Evolutionary conservation across 2,113 vertebrate genomes (phyloP).

Genomic region (Ochotona princeps): DNA sequence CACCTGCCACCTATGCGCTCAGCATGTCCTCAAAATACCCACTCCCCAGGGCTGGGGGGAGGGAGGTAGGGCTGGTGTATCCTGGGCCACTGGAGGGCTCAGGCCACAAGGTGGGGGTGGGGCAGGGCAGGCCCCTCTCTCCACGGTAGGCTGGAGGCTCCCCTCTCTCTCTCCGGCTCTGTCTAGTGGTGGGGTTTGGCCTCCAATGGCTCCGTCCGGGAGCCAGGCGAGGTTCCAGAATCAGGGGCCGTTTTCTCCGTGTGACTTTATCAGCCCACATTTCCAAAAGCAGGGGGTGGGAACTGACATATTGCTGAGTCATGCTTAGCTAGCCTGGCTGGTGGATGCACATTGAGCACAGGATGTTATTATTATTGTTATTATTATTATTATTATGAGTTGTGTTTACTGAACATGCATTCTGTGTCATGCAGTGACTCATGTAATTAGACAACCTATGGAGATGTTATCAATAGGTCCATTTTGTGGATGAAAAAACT

Average conservation of each 20-base stretch:
- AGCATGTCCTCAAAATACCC: neutral
- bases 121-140: neutral
- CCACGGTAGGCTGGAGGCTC: accelerated
- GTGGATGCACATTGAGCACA: neutral
- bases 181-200: neutral
- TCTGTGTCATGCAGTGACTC: neutral
- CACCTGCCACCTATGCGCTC: neutral
- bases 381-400: neutral
- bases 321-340: neutral
- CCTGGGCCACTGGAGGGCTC: neutral
- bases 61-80: accelerated
- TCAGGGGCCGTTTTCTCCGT: neutral
- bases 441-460: neutral
- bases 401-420: accelerated
- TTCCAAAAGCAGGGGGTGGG: no score
- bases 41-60: neutral
- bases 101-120: neutral
- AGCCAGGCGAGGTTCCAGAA: neutral
- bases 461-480: neutral
- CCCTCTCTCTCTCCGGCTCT: neutral
- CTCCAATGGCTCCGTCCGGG: neutral
- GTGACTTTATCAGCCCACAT: neutral
- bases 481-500: constrained; percentile 49
- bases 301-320: neutral
- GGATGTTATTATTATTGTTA: neutral